Evolutionary conservation across 1,140 invertebrate genomes (phyloP).

Genomic region (Colletes latitarsis): DNA sequence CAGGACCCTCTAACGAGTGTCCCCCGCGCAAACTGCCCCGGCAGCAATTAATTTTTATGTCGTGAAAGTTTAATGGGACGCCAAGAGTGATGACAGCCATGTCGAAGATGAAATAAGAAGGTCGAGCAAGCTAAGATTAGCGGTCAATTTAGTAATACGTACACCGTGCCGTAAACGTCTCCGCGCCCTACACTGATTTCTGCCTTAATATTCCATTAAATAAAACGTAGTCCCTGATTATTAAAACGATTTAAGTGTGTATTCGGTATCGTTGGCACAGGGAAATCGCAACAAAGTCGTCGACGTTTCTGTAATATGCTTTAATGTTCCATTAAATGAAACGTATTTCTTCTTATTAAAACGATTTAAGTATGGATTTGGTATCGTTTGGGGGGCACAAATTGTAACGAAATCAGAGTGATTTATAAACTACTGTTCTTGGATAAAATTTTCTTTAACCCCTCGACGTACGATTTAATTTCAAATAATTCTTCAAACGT

Average conservation of each 20-base stretch:
- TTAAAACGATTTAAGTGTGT: neutral
- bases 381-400: too few species aligned
- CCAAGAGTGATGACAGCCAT: slow-evolving; percentile 56
- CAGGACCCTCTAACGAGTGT: slow-evolving; percentile 60
- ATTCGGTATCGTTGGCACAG: too few species aligned
- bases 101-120: slow-evolving; percentile 56
- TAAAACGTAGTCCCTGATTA: neutral
- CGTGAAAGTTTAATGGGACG: slow-evolving; percentile 51
- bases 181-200: neutral
- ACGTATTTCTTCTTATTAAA: too few species aligned
- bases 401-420: too few species aligned
- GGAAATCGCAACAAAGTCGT: neutral
- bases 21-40: slow-evolving; percentile 46
- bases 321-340: too few species aligned
- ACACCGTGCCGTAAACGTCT: slow-evolving; percentile 25
- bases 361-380: too few species aligned
- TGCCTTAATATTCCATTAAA: neutral
- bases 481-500: too few species aligned
- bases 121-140: slow-evolving; percentile 39
- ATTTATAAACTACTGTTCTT: too few species aligned
- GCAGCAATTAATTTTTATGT: slow-evolving; percentile 62
- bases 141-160: slow-evolving; percentile 51
- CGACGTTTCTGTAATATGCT: neutral
- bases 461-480: too few species aligned
- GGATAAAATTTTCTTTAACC: too few species aligned